These are phyloP conservation scores for Busseola fusca DNA, from an alignment of 2,888 invertebrate genomes.

Conservation along the genomic window DNA sequence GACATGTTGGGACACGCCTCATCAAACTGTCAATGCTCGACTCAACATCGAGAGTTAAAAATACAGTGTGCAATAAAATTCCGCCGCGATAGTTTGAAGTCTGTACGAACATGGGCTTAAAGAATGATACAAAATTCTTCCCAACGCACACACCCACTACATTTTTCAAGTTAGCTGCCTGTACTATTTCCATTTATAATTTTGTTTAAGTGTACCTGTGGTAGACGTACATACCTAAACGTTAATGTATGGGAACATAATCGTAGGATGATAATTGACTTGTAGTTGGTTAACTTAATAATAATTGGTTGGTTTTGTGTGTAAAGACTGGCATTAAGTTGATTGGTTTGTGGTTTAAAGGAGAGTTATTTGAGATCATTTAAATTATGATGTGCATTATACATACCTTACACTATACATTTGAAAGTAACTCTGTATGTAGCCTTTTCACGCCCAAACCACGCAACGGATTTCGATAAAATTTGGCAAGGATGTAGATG, in stretches of 20 bases:
- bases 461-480: too few species aligned
- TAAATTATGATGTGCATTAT: slow-evolving; percentile 8
- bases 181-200: neutral
- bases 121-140: neutral
- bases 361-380: slow-evolving; percentile 18
- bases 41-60: neutral
- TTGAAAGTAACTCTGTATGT: too few species aligned
- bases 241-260: slow-evolving; percentile 24
- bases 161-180: neutral
- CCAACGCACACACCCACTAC: neutral
- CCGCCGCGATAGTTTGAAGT: too few species aligned
- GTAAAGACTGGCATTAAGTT: slow-evolving; percentile 12
- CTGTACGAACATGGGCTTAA: too few species aligned
- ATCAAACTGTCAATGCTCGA: neutral
- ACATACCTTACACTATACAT: too few species aligned
- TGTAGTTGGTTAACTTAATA: slow-evolving; percentile 21
- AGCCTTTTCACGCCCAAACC: too few species aligned
- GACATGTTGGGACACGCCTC: neutral
- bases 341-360: slow-evolving; percentile 6
- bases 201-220: slow-evolving; percentile 2
- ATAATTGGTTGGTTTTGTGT: slow-evolving; percentile 27
- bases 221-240: neutral
- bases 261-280: slow-evolving; percentile 34
- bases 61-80: neutral
- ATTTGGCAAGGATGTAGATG: neutral